Conservation (phyloP, 2,797 vertebrate genomes). For the Potorous gilbertii region DNA sequence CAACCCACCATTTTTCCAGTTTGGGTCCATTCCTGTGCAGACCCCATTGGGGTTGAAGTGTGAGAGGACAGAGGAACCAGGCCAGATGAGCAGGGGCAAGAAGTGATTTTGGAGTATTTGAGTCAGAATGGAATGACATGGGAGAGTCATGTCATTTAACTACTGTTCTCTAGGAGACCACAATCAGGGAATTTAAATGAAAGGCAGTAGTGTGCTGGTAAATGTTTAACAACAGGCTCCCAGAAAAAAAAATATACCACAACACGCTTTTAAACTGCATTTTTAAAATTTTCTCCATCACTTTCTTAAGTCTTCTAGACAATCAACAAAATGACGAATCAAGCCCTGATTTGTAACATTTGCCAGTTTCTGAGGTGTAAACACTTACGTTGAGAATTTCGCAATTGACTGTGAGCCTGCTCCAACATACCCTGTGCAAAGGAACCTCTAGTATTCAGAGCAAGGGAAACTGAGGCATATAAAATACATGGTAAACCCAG, state of each 20-base stretch:
- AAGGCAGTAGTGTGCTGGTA: not conserved
- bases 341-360: not conserved
- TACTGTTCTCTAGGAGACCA: not conserved
- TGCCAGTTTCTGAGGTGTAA: not conserved
- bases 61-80: not conserved
- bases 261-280: not conserved
- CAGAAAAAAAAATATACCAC: not conserved
- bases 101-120: not conserved
- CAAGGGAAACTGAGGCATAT: not conserved
- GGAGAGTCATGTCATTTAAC: not conserved
- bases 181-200: not conserved
- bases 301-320: not conserved
- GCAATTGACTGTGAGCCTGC: not conserved
- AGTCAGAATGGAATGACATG: not conserved
- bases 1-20: not conserved
- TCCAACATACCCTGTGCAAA: not conserved
- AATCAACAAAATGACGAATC: not conserved
- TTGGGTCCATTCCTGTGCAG: not conserved
- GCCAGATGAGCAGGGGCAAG: not conserved
- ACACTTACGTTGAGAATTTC: not conserved
- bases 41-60: not conserved
- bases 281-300: not conserved
- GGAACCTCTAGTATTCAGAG: not conserved
- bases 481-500: rapidly evolving
- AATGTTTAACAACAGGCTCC: not conserved